Percentiles rank a stretch among this genome's conserved stretches.
Conservation (phyloP, 2,797 vertebrate species). For the Darevskia nairensis region DNA sequence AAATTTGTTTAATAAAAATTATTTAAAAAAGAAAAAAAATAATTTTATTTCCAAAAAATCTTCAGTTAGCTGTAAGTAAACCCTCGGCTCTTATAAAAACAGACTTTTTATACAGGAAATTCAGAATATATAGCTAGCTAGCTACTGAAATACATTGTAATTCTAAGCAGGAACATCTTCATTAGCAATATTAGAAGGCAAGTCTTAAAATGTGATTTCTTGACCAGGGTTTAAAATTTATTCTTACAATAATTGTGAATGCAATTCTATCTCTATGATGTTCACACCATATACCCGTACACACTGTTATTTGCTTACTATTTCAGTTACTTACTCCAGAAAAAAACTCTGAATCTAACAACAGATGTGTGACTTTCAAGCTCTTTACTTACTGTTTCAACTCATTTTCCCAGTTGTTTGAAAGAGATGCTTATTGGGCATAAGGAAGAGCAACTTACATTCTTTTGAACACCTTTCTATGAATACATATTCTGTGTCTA, state of each 20-base stretch:
- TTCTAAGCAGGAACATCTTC: neutral
- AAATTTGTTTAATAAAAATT: too few species aligned
- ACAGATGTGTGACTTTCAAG: neutral
- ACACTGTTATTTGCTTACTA: neutral
- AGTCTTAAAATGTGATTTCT: neutral
- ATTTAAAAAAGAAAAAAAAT: too few species aligned
- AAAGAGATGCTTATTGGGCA: neutral
- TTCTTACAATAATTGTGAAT: neutral
- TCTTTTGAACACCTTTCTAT: constrained; percentile 52
- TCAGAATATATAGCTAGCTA: neutral
- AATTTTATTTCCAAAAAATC: rapidly evolving
- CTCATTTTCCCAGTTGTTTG: neutral
- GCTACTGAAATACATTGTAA: neutral
- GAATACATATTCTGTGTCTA: constrained; percentile 43
- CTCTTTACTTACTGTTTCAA: constrained; percentile 8
- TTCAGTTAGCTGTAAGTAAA: neutral
- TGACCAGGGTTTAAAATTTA: neutral
- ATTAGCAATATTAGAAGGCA: neutral
- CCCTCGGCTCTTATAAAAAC: neutral
- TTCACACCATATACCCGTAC: neutral
- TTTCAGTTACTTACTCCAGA: neutral
- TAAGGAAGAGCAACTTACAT: neutral
- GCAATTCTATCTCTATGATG: neutral
- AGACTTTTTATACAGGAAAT: neutral
- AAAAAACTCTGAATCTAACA: neutral